These are phyloP conservation scores for Lasioglossum lativentre DNA, from an alignment of 2,888 invertebrate genomes.

Conservation along the genomic window DNA sequence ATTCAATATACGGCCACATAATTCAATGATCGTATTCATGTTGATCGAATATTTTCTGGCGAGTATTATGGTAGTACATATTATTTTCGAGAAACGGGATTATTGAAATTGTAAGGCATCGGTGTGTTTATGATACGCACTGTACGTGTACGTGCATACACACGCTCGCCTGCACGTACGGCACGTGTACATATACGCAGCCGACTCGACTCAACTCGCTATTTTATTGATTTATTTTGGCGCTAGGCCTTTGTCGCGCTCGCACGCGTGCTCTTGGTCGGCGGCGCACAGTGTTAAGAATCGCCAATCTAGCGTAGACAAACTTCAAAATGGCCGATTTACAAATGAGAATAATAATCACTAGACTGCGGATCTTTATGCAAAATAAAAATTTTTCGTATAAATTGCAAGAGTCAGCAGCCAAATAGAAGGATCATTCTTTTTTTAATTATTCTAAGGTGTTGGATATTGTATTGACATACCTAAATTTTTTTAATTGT, in stretches of 20 bases:
- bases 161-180: neutral
- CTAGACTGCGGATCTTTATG: too few relatives aligned
- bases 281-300: neutral
- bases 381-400: too few relatives aligned
- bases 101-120: neutral
- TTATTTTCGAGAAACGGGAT: neutral
- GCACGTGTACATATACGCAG: neutral
- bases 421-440: too few relatives aligned
- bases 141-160: neutral
- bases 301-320: neutral
- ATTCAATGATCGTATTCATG: too few relatives aligned
- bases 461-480: too few relatives aligned
- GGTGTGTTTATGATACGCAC: neutral
- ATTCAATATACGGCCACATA: too few relatives aligned
- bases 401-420: too few relatives aligned
- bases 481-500: too few relatives aligned
- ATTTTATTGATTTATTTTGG: conserved; percentile 76
- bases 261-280: neutral
- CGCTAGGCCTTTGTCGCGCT: conserved; percentile 54
- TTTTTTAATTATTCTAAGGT: too few relatives aligned
- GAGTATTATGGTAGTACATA: too few relatives aligned
- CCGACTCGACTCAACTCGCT: conserved; percentile 61
- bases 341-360: neutral
- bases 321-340: neutral
- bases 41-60: too few relatives aligned